Percentiles rank a stretch among this genome's conserved stretches.
phyloP scores from a whole-genome alignment of 2,797 vertebrate genomes.

The Novumbra hubbsi region DNA sequence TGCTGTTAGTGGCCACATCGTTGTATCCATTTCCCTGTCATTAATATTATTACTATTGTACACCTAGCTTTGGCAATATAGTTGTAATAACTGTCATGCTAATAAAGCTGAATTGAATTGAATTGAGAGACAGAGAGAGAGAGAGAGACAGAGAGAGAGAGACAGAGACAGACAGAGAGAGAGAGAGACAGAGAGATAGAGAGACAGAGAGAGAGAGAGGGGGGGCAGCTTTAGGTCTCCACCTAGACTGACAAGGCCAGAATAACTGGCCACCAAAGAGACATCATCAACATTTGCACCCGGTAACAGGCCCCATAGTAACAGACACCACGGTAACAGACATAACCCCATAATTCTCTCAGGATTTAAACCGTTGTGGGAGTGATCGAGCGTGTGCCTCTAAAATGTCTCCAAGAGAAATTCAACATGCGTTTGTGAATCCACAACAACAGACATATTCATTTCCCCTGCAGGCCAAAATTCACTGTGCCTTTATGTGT shows the following conservation, averaged over 20 bases:
- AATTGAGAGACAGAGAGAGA: no score
- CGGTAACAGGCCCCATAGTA: no score
- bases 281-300: no score
- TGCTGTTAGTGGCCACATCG: no score
- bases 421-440: constrained; percentile 21
- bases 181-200: neutral
- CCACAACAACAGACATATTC: constrained; percentile 13
- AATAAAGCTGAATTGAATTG: no score
- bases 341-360: neutral
- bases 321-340: neutral
- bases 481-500: no score
- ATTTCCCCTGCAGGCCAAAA: constrained; percentile 21
- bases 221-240: constrained; percentile 15
- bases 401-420: constrained; percentile 16
- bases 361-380: neutral
- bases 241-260: constrained; percentile 20
- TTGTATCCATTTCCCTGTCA: no score
- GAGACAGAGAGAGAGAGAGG: constrained; percentile 14
- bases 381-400: constrained; percentile 1
- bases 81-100: no score
- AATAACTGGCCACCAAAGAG: neutral
- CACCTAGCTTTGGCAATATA: no score
- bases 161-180: constrained; percentile 2
- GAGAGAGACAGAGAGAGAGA: constrained; percentile 14
- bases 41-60: no score